Conservation (phyloP, 2,797 vertebrate species). For the Manis pentadactyla region DNA sequence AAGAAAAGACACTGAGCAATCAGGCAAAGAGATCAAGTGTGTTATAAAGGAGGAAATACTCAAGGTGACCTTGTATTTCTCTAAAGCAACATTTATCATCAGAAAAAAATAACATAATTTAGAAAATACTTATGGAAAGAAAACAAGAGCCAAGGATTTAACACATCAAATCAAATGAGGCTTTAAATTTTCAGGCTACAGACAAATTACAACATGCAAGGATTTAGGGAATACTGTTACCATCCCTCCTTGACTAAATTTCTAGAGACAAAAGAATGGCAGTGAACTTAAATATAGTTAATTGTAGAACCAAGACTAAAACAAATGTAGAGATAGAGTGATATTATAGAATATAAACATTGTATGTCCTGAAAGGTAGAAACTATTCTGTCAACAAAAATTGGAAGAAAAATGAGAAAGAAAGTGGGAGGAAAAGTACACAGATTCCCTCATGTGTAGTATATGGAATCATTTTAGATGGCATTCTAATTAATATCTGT, state of each 20-base stretch:
- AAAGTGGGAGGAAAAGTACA: neutral
- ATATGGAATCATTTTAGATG: conserved; percentile 2
- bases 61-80: neutral
- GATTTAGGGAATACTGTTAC: neutral
- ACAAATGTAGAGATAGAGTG: neutral
- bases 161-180: neutral
- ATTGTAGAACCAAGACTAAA: neutral
- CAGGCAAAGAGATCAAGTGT: neutral
- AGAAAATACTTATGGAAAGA: neutral
- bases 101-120: neutral
- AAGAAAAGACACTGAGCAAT: neutral
- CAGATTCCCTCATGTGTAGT: neutral
- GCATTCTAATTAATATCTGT: neutral
- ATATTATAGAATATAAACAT: neutral
- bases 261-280: neutral
- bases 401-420: neutral
- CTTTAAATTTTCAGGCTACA: neutral
- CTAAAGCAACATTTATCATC: neutral
- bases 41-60: neutral
- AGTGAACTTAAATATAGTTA: neutral
- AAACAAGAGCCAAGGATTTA: neutral
- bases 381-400: neutral
- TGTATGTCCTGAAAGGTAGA: neutral
- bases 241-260: neutral
- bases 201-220: neutral